These are phyloP conservation scores for Solea solea DNA, from an alignment of 2,113 vertebrate genomes.

Conservation along the genomic window DNA sequence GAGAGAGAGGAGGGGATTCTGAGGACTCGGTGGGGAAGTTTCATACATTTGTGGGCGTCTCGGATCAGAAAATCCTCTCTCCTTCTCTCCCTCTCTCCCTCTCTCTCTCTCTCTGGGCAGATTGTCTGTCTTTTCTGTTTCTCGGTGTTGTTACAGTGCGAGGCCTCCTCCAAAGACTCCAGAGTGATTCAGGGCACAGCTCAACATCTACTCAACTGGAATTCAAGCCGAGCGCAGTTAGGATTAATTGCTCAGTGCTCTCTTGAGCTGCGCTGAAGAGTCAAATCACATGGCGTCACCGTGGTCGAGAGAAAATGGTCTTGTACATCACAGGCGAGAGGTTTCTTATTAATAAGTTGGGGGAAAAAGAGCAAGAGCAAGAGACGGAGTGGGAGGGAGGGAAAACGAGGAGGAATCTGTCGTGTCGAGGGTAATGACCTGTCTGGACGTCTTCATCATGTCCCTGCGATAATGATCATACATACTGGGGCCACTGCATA, in stretches of 20 bases:
- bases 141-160: constrained; percentile 55
- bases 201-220: constrained; percentile 62
- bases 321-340: constrained; percentile 44
- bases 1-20: constrained; percentile 37
- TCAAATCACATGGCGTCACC: constrained; percentile 56
- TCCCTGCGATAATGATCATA: constrained; percentile 63
- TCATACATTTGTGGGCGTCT: constrained; percentile 70
- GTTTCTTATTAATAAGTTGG: constrained; percentile 71
- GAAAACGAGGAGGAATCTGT: constrained; percentile 52
- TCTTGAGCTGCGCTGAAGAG: constrained; percentile 56
- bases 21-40: constrained; percentile 66
- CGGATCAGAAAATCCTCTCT: constrained; percentile 73
- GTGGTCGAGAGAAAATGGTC: constrained; percentile 54
- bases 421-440: constrained; percentile 72
- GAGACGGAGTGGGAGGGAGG: not conserved
- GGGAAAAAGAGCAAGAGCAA: constrained; percentile 24
- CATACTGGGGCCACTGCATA: constrained; percentile 41
- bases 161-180: constrained; percentile 57
- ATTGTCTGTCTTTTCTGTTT: constrained; percentile 64
- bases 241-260: constrained; percentile 73
- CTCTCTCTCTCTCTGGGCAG: constrained; percentile 61
- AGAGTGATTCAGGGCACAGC: constrained; percentile 59
- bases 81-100: constrained; percentile 59
- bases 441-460: constrained; percentile 73
- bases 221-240: constrained; percentile 56